Base-by-base conservation (phyloP, 2,797 vertebrate genomes). In the Oreonectes daqikongensis region DNA sequence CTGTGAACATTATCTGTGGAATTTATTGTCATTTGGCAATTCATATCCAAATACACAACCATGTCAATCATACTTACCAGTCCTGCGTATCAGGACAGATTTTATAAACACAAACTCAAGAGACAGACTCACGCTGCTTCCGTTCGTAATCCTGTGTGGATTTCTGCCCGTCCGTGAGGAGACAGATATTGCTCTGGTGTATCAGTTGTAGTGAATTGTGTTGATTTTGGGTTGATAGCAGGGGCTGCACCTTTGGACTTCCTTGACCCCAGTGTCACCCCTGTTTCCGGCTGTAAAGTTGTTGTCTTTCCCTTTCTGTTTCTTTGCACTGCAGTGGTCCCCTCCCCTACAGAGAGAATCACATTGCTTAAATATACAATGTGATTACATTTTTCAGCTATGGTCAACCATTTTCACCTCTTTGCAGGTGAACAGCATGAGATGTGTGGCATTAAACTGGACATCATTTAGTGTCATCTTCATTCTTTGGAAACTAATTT, bases 121-220 rank as follows among this genome's bases (percentile, higher is more conserved):
- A 14, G 71, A 53, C 7, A 68, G 32, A 85, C 84, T 82, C 42
- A 85, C 86, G 11, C 22, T 24, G 70, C 14, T 32, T 61, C 63
- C 46, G 26, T 26, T 24, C 53, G 55, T 42, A 63, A 22, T 44
- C 69, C 75, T 74, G 73, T 71, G 26, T 76, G 79, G 20, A 32
- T 72, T 74, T 79, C 60, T 52, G 60, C 18, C 11, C 52, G 59
- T 68, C 30, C 35, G 32, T 26, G 38, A 75, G 70, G 40, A 69
- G 55, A 60, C 20, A 14, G 30, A 63, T 68, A 38, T 67, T 59
- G 67, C 1, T 5, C 55, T 12, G 52, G 22, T 67, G 73, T 75
- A 53, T 50, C 32, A 53, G 26, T 30, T 79, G 18, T 28, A 42
- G 42, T 46, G 71, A 70, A 50, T 11, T 66, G 68, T 59, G 55